Conservation (phyloP, 2,113 vertebrate species). For the Oxyura jamaicensis region DNA sequence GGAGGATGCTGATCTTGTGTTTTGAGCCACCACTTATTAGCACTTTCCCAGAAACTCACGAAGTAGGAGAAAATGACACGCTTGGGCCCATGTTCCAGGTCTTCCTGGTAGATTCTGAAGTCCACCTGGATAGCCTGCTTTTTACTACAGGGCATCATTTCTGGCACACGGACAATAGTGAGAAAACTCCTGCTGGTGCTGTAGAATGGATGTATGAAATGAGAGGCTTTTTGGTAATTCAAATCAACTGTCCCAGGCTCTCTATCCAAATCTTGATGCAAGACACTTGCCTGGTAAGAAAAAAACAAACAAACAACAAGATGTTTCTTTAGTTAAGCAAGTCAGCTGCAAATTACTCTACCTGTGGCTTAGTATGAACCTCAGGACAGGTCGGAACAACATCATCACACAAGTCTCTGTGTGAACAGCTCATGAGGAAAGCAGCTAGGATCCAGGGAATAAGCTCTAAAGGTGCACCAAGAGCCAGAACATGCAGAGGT, state of each 20-base stretch:
- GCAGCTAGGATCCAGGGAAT: background rate
- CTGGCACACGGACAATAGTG: background rate
- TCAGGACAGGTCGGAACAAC: background rate
- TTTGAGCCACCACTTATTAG: background rate
- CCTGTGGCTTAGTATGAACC: background rate
- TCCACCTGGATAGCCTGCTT: conserved; percentile 52
- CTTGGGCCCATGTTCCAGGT: conserved; percentile 41
- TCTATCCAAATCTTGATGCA: background rate
- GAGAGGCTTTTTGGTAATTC: conserved; percentile 50
- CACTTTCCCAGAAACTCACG: conserved; percentile 52
- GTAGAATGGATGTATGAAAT: conserved; percentile 57
- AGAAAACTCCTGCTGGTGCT: conserved; percentile 65
- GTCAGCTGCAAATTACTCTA: background rate
- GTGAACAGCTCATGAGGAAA: background rate
- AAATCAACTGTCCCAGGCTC: background rate
- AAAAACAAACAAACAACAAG: background rate
- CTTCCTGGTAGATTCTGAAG: conserved; percentile 53
- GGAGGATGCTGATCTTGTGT: background rate
- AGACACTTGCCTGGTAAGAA: conserved; percentile 60
- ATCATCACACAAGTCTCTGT: background rate
- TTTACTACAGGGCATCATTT: conserved; percentile 24
- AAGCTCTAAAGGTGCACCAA: background rate
- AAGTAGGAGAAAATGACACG: conserved; percentile 70
- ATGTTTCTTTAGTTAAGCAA: background rate
- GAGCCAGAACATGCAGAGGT: background rate